Base-by-base conservation (phyloP, 2,797 vertebrate species). In the Pelodytes ibericus region DNA sequence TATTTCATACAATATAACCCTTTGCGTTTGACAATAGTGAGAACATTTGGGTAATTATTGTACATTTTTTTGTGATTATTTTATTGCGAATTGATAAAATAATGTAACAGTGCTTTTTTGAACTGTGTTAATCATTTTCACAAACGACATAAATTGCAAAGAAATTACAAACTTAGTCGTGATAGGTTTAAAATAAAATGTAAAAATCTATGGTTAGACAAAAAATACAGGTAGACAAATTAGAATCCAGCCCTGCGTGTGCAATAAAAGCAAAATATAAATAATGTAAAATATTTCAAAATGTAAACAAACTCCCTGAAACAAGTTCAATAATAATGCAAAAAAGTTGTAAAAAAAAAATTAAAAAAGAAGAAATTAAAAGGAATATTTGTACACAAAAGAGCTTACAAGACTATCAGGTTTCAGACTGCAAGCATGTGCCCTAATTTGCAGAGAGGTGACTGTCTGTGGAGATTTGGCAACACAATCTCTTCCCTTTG, bases 401-500 rank as follows among this genome's bases (percentile, higher is more conserved):
- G 75, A 41, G 64, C 3, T 10, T 1, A 36, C 33, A 36, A 36
- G 33, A 11, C 5, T 5, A 36, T 6, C 5, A 36, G 11, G n/a
- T n/a, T n/a, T n/a, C n/a, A 36, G 1, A 80, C 84, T 68, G 85
- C 85, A 81, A 60, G 78, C 81, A 77, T 87, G 80, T 84, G 81
- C 86, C 86, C 86, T 86, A 87, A 87, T 91, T 91, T 92, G 84
- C 87, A 82, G 75, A 79, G 80, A 81, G 79, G 87, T 89, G 90
- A 92, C 92, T 89, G 90, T 93, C 89, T 90, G 86, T 84, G 84
- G 82, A 72, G 85, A 82, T 84, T 82, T 68, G 84, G 82, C 84
- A 87, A 90, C 83, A 87, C 94, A 95, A 96, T 95, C 94, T 93
- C 93, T 92, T 98, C 96, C 96, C 96, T 85, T 86, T 93, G 90